Conservation (phyloP, 2,888 invertebrate species). For the Yponomeuta cagnagella region DNA sequence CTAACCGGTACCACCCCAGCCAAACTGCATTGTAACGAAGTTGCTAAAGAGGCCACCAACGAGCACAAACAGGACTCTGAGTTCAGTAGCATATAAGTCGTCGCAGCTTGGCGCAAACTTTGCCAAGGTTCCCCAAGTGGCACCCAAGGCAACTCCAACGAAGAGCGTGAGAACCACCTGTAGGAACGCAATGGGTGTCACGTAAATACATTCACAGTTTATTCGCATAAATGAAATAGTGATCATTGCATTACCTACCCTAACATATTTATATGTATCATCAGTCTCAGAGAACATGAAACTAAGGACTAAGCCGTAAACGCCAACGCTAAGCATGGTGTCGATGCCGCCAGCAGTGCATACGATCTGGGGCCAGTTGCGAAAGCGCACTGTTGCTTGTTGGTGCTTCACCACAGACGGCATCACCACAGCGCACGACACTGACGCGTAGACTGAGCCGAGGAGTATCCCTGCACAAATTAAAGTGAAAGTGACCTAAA, state of each 20-base stretch:
- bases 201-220: slow-evolving; percentile 7
- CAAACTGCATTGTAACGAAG: slow-evolving; percentile 44
- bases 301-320: slow-evolving; percentile 54
- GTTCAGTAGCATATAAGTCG: slow-evolving; percentile 51
- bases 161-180: slow-evolving; percentile 56
- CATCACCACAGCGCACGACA: slow-evolving; percentile 58
- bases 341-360: slow-evolving; percentile 59
- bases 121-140: slow-evolving; percentile 53
- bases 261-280: slow-evolving; percentile 46
- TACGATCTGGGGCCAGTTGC: slow-evolving; percentile 58
- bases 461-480: slow-evolving; percentile 43
- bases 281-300: slow-evolving; percentile 46
- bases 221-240: neutral
- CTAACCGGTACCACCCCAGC: slow-evolving; percentile 61
- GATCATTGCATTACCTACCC: slow-evolving; percentile 33
- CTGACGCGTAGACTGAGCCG: slow-evolving; percentile 59
- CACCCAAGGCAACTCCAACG: slow-evolving; percentile 46
- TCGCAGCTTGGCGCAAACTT: slow-evolving; percentile 44
- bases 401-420: slow-evolving; percentile 45
- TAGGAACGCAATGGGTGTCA: neutral
- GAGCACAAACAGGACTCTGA: slow-evolving; percentile 53
- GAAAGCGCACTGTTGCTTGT: slow-evolving; percentile 29
- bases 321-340: slow-evolving; percentile 60
- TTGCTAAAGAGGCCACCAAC: slow-evolving; percentile 53
- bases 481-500: neutral